Evolutionary conservation across 2,888 invertebrate species (phyloP).

Genomic region (Eupeodes luniger): DNA sequence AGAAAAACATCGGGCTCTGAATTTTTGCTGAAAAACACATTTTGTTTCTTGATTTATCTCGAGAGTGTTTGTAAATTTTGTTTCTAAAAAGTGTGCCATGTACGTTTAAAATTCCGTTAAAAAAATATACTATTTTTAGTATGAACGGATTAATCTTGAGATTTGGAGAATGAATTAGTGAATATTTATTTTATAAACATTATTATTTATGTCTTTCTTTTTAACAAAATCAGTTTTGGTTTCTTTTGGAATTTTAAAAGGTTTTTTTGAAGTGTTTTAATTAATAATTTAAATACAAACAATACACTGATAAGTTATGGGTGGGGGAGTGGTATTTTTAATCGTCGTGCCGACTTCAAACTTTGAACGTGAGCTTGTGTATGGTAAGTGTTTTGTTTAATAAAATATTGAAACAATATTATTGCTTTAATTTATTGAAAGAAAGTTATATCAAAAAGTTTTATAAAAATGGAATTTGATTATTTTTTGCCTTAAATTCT

Average conservation of each 20-base stretch:
- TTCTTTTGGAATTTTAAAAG: background rate
- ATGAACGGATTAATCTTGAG: background rate
- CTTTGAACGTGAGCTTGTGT: constrained; percentile 86
- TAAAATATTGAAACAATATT: background rate
- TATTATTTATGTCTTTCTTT: background rate
- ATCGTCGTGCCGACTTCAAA: constrained; percentile 89
- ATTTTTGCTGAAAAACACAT: background rate
- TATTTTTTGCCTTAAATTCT: no score
- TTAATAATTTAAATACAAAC: background rate
- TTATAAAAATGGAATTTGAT: no score
- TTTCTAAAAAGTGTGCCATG: no score
- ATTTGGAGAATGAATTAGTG: background rate
- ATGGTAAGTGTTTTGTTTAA: constrained; percentile 80
- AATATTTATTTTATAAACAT: background rate
- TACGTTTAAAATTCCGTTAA: no score
- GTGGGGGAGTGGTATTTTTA: constrained; percentile 88
- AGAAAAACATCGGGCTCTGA: background rate
- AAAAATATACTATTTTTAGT: background rate
- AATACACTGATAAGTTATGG: constrained; percentile 83
- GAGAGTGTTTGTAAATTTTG: no score
- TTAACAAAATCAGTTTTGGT: background rate
- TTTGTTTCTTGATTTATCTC: background rate
- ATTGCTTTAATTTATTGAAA: no score
- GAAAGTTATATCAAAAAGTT: no score
- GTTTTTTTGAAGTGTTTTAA: background rate